Evolutionary conservation across 2,113 vertebrate species (phyloP).

Genomic region (Ctenomys sociabilis): DNA sequence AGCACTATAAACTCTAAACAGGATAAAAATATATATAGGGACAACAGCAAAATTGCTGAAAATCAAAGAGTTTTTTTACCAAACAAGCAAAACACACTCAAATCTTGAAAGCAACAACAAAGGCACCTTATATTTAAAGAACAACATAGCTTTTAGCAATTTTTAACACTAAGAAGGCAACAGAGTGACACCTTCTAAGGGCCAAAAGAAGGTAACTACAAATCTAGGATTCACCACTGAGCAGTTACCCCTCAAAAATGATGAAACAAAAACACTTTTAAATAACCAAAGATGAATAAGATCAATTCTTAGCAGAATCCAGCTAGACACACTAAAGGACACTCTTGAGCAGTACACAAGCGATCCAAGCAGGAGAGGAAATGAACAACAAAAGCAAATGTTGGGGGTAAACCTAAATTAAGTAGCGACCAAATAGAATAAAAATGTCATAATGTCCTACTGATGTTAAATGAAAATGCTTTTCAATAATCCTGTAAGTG

Average conservation of each 20-base stretch:
- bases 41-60: slow-evolving; percentile 19
- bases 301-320: not conserved
- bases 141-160: not conserved
- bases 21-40: not conserved
- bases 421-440: not conserved
- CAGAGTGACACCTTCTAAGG: not conserved
- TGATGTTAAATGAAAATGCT: slow-evolving; percentile 38
- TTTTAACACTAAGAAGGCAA: slow-evolving; percentile 29
- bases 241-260: not conserved
- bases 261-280: slow-evolving; percentile 52
- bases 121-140: not conserved
- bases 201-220: not conserved
- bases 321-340: not conserved
- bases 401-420: not conserved
- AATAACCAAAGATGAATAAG: slow-evolving; percentile 24
- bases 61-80: not conserved
- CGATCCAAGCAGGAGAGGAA: not conserved
- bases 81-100: not conserved
- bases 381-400: not conserved
- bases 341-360: not conserved
- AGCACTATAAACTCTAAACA: not conserved
- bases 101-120: slow-evolving; percentile 27
- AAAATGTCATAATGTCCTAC: not conserved
- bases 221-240: not conserved
- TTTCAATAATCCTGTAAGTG: not conserved